phyloP scores from a whole-genome alignment of 2,113 vertebrate species.

The Sakesphorus luctuosus region DNA sequence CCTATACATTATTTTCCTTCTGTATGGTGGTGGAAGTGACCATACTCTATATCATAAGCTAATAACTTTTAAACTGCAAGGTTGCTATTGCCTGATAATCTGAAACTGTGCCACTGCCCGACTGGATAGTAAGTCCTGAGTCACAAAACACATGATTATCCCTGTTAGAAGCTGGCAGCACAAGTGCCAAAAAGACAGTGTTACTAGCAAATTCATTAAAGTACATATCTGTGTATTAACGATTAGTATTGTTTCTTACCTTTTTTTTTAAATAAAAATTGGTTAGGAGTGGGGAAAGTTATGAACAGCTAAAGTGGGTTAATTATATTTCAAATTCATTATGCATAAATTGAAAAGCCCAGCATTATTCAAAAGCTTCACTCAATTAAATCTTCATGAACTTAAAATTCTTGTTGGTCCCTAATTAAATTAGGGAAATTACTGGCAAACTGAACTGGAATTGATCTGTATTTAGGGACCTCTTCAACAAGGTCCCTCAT shows the following conservation, averaged over 20 bases:
- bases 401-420: slow-evolving; percentile 50
- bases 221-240: not conserved
- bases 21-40: not conserved
- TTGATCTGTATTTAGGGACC: slow-evolving; percentile 18
- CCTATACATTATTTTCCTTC: not conserved
- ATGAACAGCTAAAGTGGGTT: slow-evolving; percentile 59
- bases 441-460: slow-evolving; percentile 29
- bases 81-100: not conserved
- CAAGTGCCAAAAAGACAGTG: not conserved
- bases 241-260: not conserved
- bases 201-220: slow-evolving; percentile 22
- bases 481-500: slow-evolving; percentile 20
- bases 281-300: not conserved
- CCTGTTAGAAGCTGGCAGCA: not conserved
- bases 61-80: not conserved
- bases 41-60: not conserved
- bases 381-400: slow-evolving; percentile 63
- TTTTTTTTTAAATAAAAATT: slow-evolving; percentile 5
- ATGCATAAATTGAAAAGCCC: slow-evolving; percentile 60
- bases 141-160: not conserved
- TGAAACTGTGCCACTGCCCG: not conserved
- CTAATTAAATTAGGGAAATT: slow-evolving; percentile 54
- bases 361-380: slow-evolving; percentile 52
- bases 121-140: not conserved
- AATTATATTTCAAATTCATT: slow-evolving; percentile 67